phyloP scores from a whole-genome alignment of 1,140 invertebrate species.

The Drosophila sechellia region DNA sequence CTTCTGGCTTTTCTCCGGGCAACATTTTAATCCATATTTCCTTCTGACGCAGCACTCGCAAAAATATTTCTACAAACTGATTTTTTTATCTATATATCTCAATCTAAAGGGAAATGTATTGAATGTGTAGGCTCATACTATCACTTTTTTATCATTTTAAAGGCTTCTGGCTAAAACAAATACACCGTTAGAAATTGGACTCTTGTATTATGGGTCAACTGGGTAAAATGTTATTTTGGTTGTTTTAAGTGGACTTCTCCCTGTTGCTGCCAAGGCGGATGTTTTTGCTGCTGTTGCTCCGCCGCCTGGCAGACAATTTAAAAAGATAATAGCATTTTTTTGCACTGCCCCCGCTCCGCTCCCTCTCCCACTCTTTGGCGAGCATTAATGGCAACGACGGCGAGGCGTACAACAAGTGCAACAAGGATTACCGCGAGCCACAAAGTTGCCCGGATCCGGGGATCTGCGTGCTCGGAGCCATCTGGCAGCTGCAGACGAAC shows the following conservation, averaged over 20 bases:
- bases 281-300: constrained; percentile 3
- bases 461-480: constrained; percentile 21
- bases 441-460: constrained; percentile 45
- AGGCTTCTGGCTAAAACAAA: no score
- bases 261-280: background rate
- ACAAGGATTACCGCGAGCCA: constrained; percentile 67
- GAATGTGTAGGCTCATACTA: no score
- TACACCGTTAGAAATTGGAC: no score
- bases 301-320: constrained; percentile 77
- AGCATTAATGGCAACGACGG: constrained; percentile 58
- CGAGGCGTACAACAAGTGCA: constrained; percentile 60
- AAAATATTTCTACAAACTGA: background rate
- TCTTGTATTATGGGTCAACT: no score
- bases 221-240: background rate
- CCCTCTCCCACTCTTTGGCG: constrained; percentile 14
- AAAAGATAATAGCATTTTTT: constrained; percentile 77
- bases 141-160: no score
- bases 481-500: constrained; percentile 47
- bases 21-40: constrained; percentile 83
- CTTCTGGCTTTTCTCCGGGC: constrained; percentile 32
- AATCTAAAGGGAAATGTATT: background rate
- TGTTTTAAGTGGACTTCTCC: constrained; percentile 8
- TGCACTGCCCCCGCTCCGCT: constrained; percentile 7
- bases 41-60: constrained; percentile 19
- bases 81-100: background rate